phyloP scores from a whole-genome alignment of 1,140 invertebrate genomes.

The Panulirus ornatus region DNA sequence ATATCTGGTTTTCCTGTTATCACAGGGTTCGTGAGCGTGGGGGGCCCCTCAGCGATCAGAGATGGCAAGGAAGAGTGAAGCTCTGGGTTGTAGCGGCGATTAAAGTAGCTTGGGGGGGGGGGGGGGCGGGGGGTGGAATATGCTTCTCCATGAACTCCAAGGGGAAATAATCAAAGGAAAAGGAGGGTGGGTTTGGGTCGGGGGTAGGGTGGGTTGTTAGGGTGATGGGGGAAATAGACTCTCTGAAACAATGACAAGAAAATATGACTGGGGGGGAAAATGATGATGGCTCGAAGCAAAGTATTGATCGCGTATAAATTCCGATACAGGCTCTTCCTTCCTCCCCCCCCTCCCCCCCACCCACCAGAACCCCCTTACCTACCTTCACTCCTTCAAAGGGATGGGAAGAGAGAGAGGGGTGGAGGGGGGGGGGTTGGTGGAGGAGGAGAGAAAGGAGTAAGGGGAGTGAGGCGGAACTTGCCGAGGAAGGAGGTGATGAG shows the following conservation, averaged over 20 bases:
- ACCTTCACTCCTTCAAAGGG: not conserved
- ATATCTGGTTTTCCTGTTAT: no score
- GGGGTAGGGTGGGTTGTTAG: no score
- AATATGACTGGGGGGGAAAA: not conserved
- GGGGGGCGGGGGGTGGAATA: no score
- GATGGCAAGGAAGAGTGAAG: no score
- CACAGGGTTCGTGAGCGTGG: no score
- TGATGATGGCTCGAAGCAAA: not conserved
- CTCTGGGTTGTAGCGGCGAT: no score
- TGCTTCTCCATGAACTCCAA: no score
- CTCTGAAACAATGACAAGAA: not conserved
- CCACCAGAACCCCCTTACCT: not conserved
- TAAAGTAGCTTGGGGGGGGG: no score
- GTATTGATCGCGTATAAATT: not conserved
- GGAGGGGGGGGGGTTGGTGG: not conserved
- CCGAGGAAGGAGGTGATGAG: not conserved
- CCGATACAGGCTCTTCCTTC: not conserved
- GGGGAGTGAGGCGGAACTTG: not conserved
- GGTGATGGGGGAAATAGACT: no score
- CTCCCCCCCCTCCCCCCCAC: not conserved
- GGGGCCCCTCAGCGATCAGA: no score
- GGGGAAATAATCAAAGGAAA: no score
- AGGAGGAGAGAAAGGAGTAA: not conserved
- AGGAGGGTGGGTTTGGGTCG: no score
- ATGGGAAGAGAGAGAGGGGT: not conserved